Evolutionary conservation across 2,888 invertebrate species (phyloP), one percentile per base, ranked within the genome.

Genomic region (Hirudinaria manillensis): DNA sequence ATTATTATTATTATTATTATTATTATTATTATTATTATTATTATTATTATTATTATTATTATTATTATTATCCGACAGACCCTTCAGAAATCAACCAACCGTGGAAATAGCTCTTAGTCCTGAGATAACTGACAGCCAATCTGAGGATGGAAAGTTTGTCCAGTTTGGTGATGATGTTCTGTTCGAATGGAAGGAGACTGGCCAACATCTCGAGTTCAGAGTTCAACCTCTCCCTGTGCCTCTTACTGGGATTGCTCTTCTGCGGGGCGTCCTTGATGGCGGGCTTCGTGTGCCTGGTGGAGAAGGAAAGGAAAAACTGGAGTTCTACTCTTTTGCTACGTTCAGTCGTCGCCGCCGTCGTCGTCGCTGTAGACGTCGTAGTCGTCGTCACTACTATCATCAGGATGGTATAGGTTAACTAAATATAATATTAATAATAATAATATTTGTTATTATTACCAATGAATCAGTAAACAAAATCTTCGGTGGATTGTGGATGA

Each of bases 91-190:
- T 71, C 2, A 87, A 70, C 75, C 2, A 87, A 98, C 98, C 95
- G 92, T 97, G 96, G 88, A 99, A 99, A 89, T 98, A 99, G 88
- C 96, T 95, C 88, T 99, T 99, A 84, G 96, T 98, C 83, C 98
- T 75, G 82, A 99, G 90, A 87, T 97, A 99, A 88, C 96, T 95
- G 87, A 99, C 99, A 75, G 96, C 95, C 79, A 99, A 90, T 84
- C 99, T 90, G 82, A 99, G 89, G 83, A 99, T 98, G 85, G 96
- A 97, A 80, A 99, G 91, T 83, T 99, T 91, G 89, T 99, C 99
- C 85, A 99, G 89, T 87, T 99, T 98, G 86, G 94, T 94, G 81
- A 97, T 91, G 85, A 97, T 96, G 87, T 94, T 95, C 88, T 96
- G 95, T 87, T 97, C 96, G 88, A 95, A 97, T 81, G 97, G 97